Evolutionary conservation across 1,140 invertebrate species (phyloP), one percentile per base, ranked within the genome.

Genomic region (Coptotermes formosanus): DNA sequence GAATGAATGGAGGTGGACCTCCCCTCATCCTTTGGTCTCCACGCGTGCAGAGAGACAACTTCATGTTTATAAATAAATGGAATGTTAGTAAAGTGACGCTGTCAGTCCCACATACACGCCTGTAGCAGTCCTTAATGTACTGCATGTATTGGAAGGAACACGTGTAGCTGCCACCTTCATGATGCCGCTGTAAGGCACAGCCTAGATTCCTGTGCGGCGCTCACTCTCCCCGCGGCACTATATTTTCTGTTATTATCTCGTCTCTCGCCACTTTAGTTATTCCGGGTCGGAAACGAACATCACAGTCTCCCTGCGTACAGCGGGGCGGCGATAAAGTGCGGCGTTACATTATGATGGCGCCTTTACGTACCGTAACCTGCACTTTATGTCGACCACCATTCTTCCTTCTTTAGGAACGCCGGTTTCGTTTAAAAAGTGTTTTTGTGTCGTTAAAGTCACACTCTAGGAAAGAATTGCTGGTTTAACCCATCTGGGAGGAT

Each of bases 241-340:
- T 85, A 85, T 85, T 85, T 85, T 44, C 30, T 64, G 85, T 85
- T 85, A 85, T 85, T 85, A 85, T 85, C 85, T 85, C 85, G 48
- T 64, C 75, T 85, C 85, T 85, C 85, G 85, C 85, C 85, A 85
- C 85, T 75, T 85, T 48, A 85, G 55, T 85, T 75, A 81, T 85
- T 85, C 85, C 85, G 85, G 85, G 55, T 85, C 64, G 85, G 85
- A 85, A 85, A 82, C 85, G 85, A 85, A 85, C 9, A 43, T 64
- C 75, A 7, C 64, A 30, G 64, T 25, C 9, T 25, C 2, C 25
- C 64, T 75, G n/a, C 64, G 1, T 30, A 25, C 64, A 55, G n/a
- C 4, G 64, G 25, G 8, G 14, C 25, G 64, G 52, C 52, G 64
- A 75, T 25, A 75, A 75, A 30, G 25, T 75, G n/a, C 64, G 14